Percentiles rank a stretch among this genome's conserved stretches.
Evolutionary conservation across 2,113 vertebrate species (phyloP).

Genomic region (Misgurnus anguillicaudatus): DNA sequence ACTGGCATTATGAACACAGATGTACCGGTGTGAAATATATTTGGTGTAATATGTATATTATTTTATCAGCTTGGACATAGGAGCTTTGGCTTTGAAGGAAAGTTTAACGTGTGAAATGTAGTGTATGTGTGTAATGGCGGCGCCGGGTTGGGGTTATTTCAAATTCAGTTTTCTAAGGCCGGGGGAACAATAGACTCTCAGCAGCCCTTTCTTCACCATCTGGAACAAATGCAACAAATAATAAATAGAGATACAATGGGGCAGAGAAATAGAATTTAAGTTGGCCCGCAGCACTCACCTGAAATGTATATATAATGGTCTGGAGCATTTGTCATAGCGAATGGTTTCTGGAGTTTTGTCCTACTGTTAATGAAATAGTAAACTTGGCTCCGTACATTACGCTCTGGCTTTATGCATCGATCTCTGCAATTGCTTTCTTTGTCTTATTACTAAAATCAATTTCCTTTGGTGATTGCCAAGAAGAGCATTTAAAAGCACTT

Average conservation of each 20-base stretch:
- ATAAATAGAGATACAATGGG: conserved; percentile 70
- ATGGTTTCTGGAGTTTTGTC: conserved; percentile 62
- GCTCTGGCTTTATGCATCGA: conserved; percentile 62
- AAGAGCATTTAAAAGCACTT: conserved; percentile 62
- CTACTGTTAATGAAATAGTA: conserved; percentile 69
- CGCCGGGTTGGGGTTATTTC: conserved; percentile 50
- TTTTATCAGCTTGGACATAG: neutral
- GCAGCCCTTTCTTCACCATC: conserved; percentile 54
- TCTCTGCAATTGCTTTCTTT: conserved; percentile 66
- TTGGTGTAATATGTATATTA: neutral
- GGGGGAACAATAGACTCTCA: conserved; percentile 52
- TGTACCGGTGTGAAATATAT: neutral
- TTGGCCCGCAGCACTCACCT: conserved; percentile 67
- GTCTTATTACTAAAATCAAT: conserved; percentile 68
- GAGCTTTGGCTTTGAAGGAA: neutral
- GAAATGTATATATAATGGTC: conserved; percentile 66
- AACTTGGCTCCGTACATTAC: conserved; percentile 58
- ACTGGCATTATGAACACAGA: too few relatives aligned
- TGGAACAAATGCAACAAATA: conserved; percentile 67
- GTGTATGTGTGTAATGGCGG: conserved; percentile 36
- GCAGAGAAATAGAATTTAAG: conserved; percentile 69
- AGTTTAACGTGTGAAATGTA: neutral
- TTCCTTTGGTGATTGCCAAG: conserved; percentile 61
- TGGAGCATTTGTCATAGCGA: conserved; percentile 64
- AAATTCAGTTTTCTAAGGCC: conserved; percentile 47